Percentiles rank a stretch among this genome's conserved stretches.
These are phyloP conservation scores for Porites cylindrica DNA, from an alignment of 92 coral and sea anemone species.

Conservation along the genomic window DNA sequence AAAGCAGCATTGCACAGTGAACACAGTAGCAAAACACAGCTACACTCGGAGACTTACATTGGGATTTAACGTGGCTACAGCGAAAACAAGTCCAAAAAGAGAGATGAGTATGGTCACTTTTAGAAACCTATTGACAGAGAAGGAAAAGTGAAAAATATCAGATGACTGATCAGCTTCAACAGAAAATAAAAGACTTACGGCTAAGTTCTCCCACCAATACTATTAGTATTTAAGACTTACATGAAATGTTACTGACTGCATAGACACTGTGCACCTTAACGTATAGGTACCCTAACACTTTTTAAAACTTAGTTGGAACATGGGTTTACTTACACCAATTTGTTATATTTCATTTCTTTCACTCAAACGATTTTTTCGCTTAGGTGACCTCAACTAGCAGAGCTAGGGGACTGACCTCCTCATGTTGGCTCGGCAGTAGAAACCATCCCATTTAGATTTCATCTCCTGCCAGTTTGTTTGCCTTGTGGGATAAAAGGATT, in stretches of 20 bases:
- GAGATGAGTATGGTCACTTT: constrained; percentile 30
- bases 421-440: constrained; percentile 12
- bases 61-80: constrained; percentile 59
- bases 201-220: too few species aligned
- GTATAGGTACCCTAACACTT: too few species aligned
- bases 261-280: too few species aligned
- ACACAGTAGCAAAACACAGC: not conserved
- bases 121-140: constrained; percentile 29
- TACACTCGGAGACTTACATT: constrained; percentile 23
- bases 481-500: constrained; percentile 41
- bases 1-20: too few species aligned
- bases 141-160: not conserved
- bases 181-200: too few species aligned
- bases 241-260: too few species aligned
- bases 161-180: not conserved
- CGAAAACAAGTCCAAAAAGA: constrained; percentile 64
- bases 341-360: too few species aligned
- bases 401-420: constrained; percentile 8
- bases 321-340: too few species aligned
- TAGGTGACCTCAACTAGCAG: too few species aligned
- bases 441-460: constrained; percentile 28
- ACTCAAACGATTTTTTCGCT: too few species aligned
- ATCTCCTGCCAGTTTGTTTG: constrained; percentile 44
- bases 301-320: too few species aligned
- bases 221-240: too few species aligned